A percentile compares a stretch with the other conserved stretches of the same genome.
These are phyloP conservation scores for Melanogrammus aeglefinus DNA, from an alignment of 2,797 vertebrate genomes.

Conservation along the genomic window DNA sequence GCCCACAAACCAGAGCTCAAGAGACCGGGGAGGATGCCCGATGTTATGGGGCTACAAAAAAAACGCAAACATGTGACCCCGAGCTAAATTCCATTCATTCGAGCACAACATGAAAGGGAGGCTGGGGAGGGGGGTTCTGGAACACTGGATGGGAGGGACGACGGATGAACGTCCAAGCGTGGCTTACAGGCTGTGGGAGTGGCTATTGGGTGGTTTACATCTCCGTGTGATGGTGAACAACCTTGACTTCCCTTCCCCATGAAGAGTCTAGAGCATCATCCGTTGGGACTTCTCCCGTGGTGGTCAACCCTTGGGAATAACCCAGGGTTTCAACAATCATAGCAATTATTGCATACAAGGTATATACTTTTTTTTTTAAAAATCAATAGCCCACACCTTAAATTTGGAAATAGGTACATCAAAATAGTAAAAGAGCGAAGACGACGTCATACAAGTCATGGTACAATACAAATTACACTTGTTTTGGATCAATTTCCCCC, in stretches of 20 bases:
- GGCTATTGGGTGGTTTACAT: neutral
- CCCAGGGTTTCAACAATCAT: constrained; percentile 24
- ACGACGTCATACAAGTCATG: constrained; percentile 17
- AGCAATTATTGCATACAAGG: constrained; percentile 42
- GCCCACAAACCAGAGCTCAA: constrained; percentile 49
- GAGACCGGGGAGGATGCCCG: constrained; percentile 20
- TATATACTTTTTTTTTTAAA: constrained; percentile 23
- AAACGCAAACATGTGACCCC: constrained; percentile 34
- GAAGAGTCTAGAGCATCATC: constrained; percentile 3
- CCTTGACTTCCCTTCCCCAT: constrained; percentile 1
- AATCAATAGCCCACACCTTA: constrained; percentile 47
- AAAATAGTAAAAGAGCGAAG: constrained; percentile 37
- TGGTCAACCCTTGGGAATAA: constrained; percentile 33
- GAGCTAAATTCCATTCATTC: constrained; percentile 36
- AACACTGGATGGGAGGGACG: neutral
- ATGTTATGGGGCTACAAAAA: neutral
- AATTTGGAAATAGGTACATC: constrained; percentile 38
- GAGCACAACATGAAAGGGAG: constrained; percentile 28
- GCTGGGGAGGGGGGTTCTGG: constrained; percentile 13
- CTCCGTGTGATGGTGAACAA: constrained; percentile 22
- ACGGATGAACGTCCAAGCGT: neutral
- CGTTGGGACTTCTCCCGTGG: constrained; percentile 8
- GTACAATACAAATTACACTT: constrained; percentile 43
- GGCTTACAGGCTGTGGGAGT: constrained; percentile 4
- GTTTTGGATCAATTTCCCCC: constrained; percentile 33